Base-by-base conservation (phyloP, 1,140 invertebrate species). In the Drosophila mayri region DNA sequence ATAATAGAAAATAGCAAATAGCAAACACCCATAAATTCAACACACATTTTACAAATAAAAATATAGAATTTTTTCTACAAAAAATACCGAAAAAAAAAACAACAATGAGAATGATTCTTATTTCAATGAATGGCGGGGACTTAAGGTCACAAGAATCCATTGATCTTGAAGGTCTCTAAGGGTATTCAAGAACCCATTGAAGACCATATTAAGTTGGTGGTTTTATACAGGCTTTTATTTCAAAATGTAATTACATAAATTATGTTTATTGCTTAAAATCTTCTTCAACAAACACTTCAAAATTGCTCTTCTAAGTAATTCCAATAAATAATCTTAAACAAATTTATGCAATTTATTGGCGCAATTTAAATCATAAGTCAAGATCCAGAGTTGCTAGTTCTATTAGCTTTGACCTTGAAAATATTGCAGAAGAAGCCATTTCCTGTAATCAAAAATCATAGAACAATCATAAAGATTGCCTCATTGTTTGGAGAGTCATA, bases 31-130 rank as follows among this genome's bases (percentile, higher is more conserved):
- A 76, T 57, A 74, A 74, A 74, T 41, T 47, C 58, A 78, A 76
- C 30, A 72, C 55, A 78, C 60, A 78, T 44, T 72, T 71, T 72
- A 60, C 63, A 90, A 84, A 88, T 77, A 84, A 75, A 79, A 77
- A 79, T 64, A 44, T 75, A 83, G 60, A 75, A 38, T 79, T 65
- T 76, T 70, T 83, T 83, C 66, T 88, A 61, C 32, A 25, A 71
- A 75, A 76, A 71, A 71, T 37, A 72, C 37, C n/a, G 66, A 74
- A 73, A 55, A 55, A 73, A n/a, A 41, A 55, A 35, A 3, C 32
- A 55, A 75, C 60, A 65, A 76, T 75, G 47, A 32, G 18, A 18
- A 18, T 49, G 22, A 59, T 76, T 76, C 37, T 76, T 76, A 40
- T 25, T 49, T 16, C 11, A 2, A 70, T 58, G 50, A 49, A 70